Base-by-base conservation (phyloP, 2,113 vertebrate genomes). In the Sprattus sprattus region DNA sequence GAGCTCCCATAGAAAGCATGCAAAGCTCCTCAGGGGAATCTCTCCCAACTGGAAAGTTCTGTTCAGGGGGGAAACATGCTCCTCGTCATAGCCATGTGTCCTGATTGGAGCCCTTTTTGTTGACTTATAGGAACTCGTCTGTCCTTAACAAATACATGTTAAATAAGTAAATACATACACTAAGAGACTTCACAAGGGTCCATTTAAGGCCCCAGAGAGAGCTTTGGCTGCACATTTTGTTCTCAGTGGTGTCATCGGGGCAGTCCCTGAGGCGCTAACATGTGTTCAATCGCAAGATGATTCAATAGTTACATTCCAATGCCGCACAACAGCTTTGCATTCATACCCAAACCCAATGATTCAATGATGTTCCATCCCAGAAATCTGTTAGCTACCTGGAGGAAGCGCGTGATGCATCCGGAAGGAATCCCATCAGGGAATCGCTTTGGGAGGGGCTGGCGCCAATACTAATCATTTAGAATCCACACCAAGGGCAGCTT, bases 401-500 rank as follows among this genome's bases (percentile, higher is more conserved):
- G 25, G 25, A 67, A 67, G 20, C 22, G 25, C 60, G 25, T 28
- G 60, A 67, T 67, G 22, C 60, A 67, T 67, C 25, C 25, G 8
- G 6, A 25, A 67, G 60, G 60, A 67, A 67, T n/a, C 20, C 60
- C 22, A 67, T 11, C 60, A 67, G 25, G 60, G 60, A n/a, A 67
- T 67, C 60, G 6, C 8, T 67, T 67, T 67, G 22, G 25, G 60
- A 25, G 60, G 5, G 60, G 25, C 4, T 67, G 60, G 60, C 60
- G 22, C 60, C 60, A 67, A 82, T 83, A 11, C 32, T 11, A 50
- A 78, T 83, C 71, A 32, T 71, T 86, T 32, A 67, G 54, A 82
- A 82, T 86, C 54, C 50, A 25, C 78, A 45, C 45, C 60, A 57
- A 81, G 52, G 11, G 25, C 47, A 64, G 47, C 45, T 57, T 82